A percentile compares a stretch with the other conserved stretches of the same genome.
phyloP scores from a whole-genome alignment of 2,797 vertebrate species.

The Lepus townsendii region DNA sequence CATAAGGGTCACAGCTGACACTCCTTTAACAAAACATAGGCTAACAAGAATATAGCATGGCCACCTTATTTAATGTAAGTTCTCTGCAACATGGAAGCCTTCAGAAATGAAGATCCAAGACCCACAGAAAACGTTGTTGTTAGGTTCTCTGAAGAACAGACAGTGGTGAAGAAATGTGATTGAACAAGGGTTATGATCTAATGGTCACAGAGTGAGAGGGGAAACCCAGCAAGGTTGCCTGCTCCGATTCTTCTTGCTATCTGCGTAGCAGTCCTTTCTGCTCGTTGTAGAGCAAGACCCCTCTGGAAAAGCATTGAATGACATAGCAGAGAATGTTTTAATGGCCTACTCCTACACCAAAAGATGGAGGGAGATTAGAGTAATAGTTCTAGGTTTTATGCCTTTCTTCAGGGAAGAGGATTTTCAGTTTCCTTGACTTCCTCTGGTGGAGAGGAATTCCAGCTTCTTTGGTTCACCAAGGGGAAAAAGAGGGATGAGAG shows the following conservation, averaged over 20 bases:
- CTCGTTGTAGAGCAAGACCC: no score
- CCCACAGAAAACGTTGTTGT: background rate
- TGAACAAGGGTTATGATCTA: background rate
- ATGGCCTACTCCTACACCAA: background rate
- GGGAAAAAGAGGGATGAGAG: background rate
- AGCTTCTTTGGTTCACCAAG: background rate
- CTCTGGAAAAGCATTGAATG: background rate
- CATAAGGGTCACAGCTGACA: background rate
- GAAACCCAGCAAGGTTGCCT: background rate
- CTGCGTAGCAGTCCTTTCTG: background rate
- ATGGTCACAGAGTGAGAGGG: background rate
- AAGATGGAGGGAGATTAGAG: background rate
- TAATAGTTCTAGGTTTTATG: background rate
- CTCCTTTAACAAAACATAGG: background rate
- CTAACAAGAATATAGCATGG: background rate
- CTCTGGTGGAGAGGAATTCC: background rate
- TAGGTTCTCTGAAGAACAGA: background rate
- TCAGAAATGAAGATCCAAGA: slow-evolving; percentile 13
- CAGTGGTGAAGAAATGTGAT: background rate
- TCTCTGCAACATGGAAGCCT: background rate
- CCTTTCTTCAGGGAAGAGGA: background rate
- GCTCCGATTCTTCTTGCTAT: background rate
- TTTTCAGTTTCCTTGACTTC: background rate
- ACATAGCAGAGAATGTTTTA: background rate
- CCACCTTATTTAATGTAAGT: background rate